These are phyloP conservation scores for Myanophis thanlyinensis DNA, from an alignment of 2,113 vertebrate genomes.

Conservation along the genomic window DNA sequence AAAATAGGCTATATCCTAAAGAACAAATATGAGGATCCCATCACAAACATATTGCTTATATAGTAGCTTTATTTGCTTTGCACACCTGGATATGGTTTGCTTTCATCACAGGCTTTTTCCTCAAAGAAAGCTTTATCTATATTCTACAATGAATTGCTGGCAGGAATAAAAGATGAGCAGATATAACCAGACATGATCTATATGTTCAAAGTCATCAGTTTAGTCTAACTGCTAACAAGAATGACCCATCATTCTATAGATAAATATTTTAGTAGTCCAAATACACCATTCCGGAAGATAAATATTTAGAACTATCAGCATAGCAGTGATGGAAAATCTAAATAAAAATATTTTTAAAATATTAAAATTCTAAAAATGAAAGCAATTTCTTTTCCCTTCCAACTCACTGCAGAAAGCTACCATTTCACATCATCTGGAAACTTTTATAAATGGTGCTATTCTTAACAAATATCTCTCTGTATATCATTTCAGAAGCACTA, in stretches of 20 bases:
- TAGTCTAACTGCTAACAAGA: neutral
- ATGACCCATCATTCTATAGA: neutral
- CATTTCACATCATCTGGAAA: neutral
- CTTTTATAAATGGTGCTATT: neutral
- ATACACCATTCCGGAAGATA: neutral
- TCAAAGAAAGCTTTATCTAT: constrained; percentile 5
- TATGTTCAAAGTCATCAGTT: constrained; percentile 9
- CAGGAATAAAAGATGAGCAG: neutral
- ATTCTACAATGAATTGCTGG: neutral
- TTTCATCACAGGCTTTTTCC: neutral
- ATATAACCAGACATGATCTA: neutral
- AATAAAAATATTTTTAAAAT: neutral
- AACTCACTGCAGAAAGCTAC: neutral
- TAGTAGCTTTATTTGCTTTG: neutral
- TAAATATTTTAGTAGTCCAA: constrained; percentile 28
- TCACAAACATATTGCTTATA: neutral
- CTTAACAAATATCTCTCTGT: neutral
- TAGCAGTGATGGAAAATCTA: neutral
- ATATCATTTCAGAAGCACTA: neutral
- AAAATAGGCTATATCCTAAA: neutral
- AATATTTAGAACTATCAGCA: neutral
- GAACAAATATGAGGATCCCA: neutral
- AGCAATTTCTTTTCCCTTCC: neutral
- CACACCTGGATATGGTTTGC: neutral
- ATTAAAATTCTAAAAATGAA: constrained; percentile 6